Evolutionary conservation across 2,113 vertebrate genomes (phyloP).

Genomic region (Callipepla californica): DNA sequence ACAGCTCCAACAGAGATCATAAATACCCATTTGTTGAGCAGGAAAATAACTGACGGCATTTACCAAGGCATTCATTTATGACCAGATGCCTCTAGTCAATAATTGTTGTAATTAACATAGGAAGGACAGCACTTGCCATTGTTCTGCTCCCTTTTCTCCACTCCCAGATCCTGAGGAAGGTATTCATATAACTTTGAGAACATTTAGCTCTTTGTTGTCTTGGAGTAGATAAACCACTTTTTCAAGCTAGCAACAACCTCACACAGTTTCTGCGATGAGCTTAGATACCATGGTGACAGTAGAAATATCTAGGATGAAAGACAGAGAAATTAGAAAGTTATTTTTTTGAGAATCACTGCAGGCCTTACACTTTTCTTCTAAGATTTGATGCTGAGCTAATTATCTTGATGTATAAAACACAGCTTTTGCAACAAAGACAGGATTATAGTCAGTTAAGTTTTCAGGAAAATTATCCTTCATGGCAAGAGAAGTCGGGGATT

Average conservation of each 20-base stretch:
- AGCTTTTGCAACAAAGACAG: background rate
- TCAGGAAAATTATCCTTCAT: background rate
- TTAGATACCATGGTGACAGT: slow-evolving; percentile 33
- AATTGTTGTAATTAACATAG: background rate
- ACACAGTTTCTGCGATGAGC: background rate
- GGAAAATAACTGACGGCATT: background rate
- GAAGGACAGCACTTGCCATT: background rate
- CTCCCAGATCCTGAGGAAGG: background rate
- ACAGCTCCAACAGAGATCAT: background rate
- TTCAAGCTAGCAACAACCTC: slow-evolving; percentile 6
- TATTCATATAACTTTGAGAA: background rate
- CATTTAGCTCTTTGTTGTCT: slow-evolving; percentile 1
- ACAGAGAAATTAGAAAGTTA: slow-evolving; percentile 26
- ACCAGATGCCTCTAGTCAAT: background rate
- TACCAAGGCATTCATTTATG: background rate
- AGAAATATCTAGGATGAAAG: slow-evolving; percentile 34
- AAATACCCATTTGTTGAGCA: background rate
- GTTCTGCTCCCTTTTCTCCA: background rate
- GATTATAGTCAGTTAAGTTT: background rate
- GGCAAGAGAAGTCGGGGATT: background rate
- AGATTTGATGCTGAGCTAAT: background rate
- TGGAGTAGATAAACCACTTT: slow-evolving; percentile 8
- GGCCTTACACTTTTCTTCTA: background rate
- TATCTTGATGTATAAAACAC: background rate
- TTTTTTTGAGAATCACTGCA: background rate